These are phyloP conservation scores for Drosophila ezoana DNA, from an alignment of 2,888 invertebrate genomes.

Conservation along the genomic window DNA sequence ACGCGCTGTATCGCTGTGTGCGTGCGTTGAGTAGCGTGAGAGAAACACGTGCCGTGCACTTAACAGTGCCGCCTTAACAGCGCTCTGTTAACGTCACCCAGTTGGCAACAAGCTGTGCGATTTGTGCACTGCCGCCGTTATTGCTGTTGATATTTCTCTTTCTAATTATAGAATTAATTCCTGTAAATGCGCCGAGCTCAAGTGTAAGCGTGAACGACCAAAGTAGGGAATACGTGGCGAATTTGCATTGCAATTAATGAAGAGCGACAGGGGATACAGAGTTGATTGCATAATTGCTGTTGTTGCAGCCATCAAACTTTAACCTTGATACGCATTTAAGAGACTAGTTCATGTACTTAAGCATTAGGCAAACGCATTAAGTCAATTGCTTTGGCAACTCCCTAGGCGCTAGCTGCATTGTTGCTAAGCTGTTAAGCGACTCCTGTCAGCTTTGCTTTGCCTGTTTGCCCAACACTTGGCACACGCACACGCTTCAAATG, in stretches of 20 bases:
- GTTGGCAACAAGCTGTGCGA: constrained; percentile 65
- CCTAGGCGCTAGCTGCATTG: constrained; percentile 12
- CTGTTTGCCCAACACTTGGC: constrained; percentile 69
- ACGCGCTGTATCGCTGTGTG: constrained; percentile 46
- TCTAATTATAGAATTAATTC: constrained; percentile 44
- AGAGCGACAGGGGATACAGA: background rate
- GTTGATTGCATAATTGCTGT: constrained; percentile 6
- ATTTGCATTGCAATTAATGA: constrained; percentile 13
- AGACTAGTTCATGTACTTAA: constrained; percentile 9
- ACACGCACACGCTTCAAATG: constrained; percentile 61
- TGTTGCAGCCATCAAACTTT: background rate
- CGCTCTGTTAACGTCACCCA: constrained; percentile 37
- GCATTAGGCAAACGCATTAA: constrained; percentile 41
- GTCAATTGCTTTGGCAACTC: constrained; percentile 43
- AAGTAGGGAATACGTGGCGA: background rate
- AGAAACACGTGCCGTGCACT: constrained; percentile 80
- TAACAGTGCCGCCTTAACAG: constrained; percentile 61
- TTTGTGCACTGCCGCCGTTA: background rate
- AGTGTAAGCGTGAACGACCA: background rate
- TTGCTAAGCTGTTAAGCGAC: constrained; percentile 47
- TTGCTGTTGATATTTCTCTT: background rate
- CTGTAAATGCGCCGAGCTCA: constrained; percentile 3
- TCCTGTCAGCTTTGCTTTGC: constrained; percentile 26
- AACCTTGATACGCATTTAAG: constrained; percentile 32
- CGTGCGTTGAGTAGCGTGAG: constrained; percentile 64